A percentile compares a stretch with the other conserved stretches of the same genome.
Evolutionary conservation across 1,140 invertebrate genomes (phyloP).

Genomic region (Wiebesia pumilae): DNA sequence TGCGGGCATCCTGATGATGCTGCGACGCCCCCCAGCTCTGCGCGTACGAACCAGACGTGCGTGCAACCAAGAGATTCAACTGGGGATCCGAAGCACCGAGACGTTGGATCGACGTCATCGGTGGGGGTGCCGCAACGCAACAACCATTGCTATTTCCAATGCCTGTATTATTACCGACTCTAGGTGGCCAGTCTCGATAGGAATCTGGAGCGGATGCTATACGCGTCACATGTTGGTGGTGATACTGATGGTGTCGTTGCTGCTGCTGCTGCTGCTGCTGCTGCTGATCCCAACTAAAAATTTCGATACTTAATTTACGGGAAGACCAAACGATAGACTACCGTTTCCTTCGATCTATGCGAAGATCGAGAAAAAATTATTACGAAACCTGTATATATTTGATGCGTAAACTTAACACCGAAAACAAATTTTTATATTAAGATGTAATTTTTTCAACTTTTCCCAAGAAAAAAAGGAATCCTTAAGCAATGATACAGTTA

Average conservation of each 20-base stretch:
- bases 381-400: background rate
- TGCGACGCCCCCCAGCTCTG: conserved; percentile 73
- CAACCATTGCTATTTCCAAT: conserved; percentile 38
- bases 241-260: conserved; percentile 60
- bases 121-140: conserved; percentile 63
- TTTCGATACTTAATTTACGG: background rate
- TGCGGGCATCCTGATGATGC: conserved; percentile 81
- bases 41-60: conserved; percentile 34
- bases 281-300: conserved; percentile 70
- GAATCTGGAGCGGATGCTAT: conserved; percentile 88
- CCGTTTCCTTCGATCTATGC: background rate
- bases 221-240: conserved; percentile 79
- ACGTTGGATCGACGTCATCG: conserved; percentile 67
- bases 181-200: conserved; percentile 75
- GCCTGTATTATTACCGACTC: background rate
- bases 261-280: conserved; percentile 45
- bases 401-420: background rate
- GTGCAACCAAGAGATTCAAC: conserved; percentile 74
- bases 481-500: too few relatives aligned
- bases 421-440: background rate
- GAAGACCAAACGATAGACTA: background rate
- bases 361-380: too few relatives aligned
- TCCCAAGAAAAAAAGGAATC: background rate
- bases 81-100: conserved; percentile 81
- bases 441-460: background rate